Evolutionary conservation across 2,113 vertebrate genomes (phyloP).

Genomic region (Rhombomys opimus): DNA sequence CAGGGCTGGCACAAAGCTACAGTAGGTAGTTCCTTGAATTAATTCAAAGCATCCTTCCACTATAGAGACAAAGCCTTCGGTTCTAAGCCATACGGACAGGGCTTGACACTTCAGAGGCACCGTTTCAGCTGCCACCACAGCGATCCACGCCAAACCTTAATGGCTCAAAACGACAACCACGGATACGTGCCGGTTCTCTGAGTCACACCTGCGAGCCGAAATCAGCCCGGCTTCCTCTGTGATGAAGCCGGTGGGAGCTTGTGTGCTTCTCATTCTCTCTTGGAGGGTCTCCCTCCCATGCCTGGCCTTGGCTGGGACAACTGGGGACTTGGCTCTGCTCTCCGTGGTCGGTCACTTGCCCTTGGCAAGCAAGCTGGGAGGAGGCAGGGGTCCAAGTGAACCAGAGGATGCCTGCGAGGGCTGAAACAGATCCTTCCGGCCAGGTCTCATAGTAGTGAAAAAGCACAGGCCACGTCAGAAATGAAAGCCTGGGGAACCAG

Average conservation of each 20-base stretch:
- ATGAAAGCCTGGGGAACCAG: neutral
- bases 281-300: neutral
- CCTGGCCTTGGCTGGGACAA: neutral
- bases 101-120: neutral
- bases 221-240: neutral
- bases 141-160: slow-evolving; percentile 18
- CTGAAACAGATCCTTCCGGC: neutral
- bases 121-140: neutral
- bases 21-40: neutral
- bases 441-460: neutral
- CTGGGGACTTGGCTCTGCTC: neutral
- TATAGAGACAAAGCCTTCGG: neutral
- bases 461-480: neutral
- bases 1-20: neutral
- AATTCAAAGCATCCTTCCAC: neutral
- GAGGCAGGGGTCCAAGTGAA: neutral
- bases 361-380: neutral
- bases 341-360: neutral
- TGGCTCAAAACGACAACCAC: slow-evolving; percentile 5
- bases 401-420: neutral
- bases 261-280: neutral
- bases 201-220: neutral
- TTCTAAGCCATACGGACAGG: neutral
- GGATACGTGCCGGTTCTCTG: neutral
- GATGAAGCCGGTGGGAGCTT: neutral